Base-by-base conservation (phyloP, 2,888 invertebrate species). In the Pegoplata infirma region DNA sequence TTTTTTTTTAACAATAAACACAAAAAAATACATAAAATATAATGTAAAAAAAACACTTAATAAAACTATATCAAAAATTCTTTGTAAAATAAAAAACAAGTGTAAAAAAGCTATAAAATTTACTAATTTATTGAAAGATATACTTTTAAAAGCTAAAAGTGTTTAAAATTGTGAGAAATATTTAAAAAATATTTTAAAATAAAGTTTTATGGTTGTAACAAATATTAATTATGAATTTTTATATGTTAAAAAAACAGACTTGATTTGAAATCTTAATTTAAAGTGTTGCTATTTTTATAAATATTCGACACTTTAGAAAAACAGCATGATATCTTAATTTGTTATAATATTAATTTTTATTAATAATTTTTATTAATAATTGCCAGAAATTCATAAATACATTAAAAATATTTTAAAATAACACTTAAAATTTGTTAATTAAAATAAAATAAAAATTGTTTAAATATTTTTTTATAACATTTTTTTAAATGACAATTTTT, bases 1-100 rank as follows among this genome's bases (percentile, higher is more conserved):
- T n/a, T n/a, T n/a, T 51, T 59, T 59, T 59, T 16, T 69, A 49
- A 58, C 49, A 32, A 69, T 2, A 59, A 51, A 58, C 40, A 19
- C n/a, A 23, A 51, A 6, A 10, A 51, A 25, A 28, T 6, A 61
- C 19, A 51, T 28, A 40, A 7, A 47, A 2, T 32, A 2, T 47
- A 5, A 21, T 44, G 44, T 53, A 10, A 53, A 61, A 53, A 28
- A 36, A n/a, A n/a, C 59, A 2, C 2, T 28, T 28, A 28, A 28
- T 4, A 28, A 28, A 28, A 6, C 32, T 6, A 32, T 10, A 32
- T n/a, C n/a, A 1, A 32, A 32, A 32, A 32, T 32, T 32, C 1
- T 10, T n/a, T 10, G 12, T 28, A 4, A 5, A 32, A 32, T 10
- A 10, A 32, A 28, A 28, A 28, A 28, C 28, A 28, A n/a, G 10